Conservation (phyloP, 2,113 vertebrate species). For the Laticauda laticaudata region DNA sequence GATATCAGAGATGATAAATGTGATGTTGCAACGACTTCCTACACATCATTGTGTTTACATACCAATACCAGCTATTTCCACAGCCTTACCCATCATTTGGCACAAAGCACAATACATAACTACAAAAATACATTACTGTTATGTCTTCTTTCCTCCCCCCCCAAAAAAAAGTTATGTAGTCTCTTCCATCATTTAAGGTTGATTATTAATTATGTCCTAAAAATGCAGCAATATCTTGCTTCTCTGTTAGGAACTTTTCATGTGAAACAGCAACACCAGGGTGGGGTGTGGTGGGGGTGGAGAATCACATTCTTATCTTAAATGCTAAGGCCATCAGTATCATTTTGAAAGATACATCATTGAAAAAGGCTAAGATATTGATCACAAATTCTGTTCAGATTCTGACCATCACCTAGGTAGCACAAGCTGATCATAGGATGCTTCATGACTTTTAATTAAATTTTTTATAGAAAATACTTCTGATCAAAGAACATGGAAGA, state of each 20-base stretch:
- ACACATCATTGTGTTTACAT: not conserved
- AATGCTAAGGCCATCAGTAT: not conserved
- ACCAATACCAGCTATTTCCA: not conserved
- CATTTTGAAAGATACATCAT: not conserved
- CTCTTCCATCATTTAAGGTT: not conserved
- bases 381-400: not conserved
- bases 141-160: not conserved
- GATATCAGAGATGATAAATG: not conserved
- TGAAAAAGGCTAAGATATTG: not conserved
- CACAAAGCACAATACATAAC: not conserved
- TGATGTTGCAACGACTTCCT: not conserved
- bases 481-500: not conserved
- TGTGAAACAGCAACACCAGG: not conserved
- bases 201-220: not conserved
- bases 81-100: not conserved
- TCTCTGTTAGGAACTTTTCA: not conserved
- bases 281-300: too few species aligned
- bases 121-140: not conserved
- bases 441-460: not conserved
- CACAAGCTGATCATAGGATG: not conserved
- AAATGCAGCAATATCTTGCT: not conserved
- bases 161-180: not conserved
- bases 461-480: not conserved
- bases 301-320: not conserved
- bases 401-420: not conserved